Evolutionary conservation across 64 coral and sea anemone species (phyloP).

Genomic region (Stylophora pistillata): DNA sequence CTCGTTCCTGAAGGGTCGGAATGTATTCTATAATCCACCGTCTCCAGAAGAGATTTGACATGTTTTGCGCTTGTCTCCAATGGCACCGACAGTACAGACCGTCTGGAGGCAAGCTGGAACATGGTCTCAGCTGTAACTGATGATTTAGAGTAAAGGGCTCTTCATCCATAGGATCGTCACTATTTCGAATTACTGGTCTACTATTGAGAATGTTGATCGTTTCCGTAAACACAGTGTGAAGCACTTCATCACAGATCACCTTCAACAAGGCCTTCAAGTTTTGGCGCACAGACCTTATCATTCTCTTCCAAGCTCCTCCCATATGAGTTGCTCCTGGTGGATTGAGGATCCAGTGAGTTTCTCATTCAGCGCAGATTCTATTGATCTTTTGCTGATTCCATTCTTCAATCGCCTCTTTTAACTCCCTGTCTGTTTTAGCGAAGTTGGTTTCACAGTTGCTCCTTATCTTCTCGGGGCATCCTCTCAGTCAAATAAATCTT

Average conservation of each 20-base stretch:
- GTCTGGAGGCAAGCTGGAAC: constrained; percentile 16
- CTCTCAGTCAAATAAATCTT: constrained; percentile 21
- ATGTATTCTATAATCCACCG: constrained; percentile 32
- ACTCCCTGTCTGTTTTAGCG: constrained; percentile 25
- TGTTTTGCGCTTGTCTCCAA: constrained; percentile 40
- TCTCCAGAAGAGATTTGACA: constrained; percentile 15
- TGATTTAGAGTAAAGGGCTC: constrained; percentile 36
- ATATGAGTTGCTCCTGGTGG: constrained; percentile 27
- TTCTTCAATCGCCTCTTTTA: constrained; percentile 13
- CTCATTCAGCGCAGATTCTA: background rate
- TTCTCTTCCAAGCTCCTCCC: background rate
- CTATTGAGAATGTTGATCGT: constrained; percentile 29
- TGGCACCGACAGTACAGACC: background rate
- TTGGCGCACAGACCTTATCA: background rate
- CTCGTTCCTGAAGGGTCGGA: constrained; percentile 32
- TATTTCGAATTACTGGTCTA: constrained; percentile 19
- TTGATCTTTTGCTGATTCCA: constrained; percentile 29
- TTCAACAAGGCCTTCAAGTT: background rate
- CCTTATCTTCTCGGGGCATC: constrained; percentile 2
- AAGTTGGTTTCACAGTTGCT: constrained; percentile 36
- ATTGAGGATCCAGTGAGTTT: constrained; percentile 27
- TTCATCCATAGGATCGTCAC: constrained; percentile 21
- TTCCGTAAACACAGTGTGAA: background rate
- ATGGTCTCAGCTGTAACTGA: constrained; percentile 31
- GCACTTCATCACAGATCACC: background rate